phyloP scores from a whole-genome alignment of 2,113 vertebrate species.

The Turdus rufiventris region DNA sequence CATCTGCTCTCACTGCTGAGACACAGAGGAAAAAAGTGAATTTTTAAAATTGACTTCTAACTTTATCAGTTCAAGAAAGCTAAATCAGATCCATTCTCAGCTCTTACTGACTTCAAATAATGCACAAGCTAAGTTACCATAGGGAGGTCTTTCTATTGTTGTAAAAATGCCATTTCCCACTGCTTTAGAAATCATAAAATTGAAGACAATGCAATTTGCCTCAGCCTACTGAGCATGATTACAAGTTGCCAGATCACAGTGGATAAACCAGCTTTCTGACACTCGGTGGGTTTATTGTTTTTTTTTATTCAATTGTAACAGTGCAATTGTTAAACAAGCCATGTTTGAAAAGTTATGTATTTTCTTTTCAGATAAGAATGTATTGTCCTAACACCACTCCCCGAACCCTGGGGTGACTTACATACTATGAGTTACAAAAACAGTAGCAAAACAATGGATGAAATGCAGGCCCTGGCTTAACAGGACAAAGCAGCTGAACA shows the following conservation, averaged over 20 bases:
- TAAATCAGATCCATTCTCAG: background rate
- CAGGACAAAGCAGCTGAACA: background rate
- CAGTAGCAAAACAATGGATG: background rate
- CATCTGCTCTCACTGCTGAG: background rate
- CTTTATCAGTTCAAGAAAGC: background rate
- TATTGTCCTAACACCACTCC: background rate
- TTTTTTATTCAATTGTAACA: background rate
- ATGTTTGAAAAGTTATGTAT: background rate
- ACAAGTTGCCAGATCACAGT: background rate
- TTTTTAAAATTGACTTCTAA: background rate
- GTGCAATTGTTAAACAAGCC: background rate
- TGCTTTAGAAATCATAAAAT: conserved; percentile 17
- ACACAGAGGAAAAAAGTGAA: background rate
- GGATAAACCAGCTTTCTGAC: background rate
- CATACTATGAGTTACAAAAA: background rate
- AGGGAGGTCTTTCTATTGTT: background rate
- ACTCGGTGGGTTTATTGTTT: background rate
- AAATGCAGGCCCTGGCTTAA: background rate
- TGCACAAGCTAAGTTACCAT: background rate
- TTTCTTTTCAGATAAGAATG: background rate
- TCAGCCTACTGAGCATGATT: background rate
- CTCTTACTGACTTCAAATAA: background rate
- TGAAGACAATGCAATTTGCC: conserved; percentile 6
- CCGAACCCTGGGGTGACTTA: background rate
- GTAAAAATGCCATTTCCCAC: background rate